Conservation (phyloP, 1,140 invertebrate genomes). For the Drosophila sechellia region DNA sequence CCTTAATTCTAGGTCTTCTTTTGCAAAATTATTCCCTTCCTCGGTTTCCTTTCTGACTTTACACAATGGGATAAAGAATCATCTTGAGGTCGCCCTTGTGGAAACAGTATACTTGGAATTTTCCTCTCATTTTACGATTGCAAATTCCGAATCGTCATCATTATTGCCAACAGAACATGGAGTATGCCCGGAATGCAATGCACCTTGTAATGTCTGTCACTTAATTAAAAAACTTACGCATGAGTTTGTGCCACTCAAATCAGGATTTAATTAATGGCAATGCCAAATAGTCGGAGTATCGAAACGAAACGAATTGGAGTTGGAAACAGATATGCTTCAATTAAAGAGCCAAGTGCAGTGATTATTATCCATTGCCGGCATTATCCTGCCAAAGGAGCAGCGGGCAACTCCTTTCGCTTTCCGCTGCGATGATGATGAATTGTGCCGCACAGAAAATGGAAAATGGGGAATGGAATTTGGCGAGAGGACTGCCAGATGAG, state of each 20-base stretch:
- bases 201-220: slow-evolving; percentile 3
- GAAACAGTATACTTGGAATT: no score
- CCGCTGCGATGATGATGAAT: slow-evolving; percentile 37
- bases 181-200: not conserved
- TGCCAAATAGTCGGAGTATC: not conserved
- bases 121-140: no score
- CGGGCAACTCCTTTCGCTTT: not conserved
- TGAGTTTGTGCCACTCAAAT: not conserved
- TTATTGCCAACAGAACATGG: no score
- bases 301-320: not conserved
- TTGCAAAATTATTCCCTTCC: no score
- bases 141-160: no score
- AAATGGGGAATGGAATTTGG: not conserved
- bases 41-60: no score
- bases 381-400: slow-evolving; percentile 11
- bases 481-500: slow-evolving; percentile 30
- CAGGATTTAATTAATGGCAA: slow-evolving; percentile 21
- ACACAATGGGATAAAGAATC: no score
- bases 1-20: no score
- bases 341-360: slow-evolving; percentile 37
- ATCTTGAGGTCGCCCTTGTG: no score
- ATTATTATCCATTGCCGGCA: slow-evolving; percentile 36
- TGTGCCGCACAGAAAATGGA: slow-evolving; percentile 10
- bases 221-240: slow-evolving; percentile 28
- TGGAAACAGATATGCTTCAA: not conserved